phyloP scores from a whole-genome alignment of 2,113 vertebrate genomes.

The Microcebus griseorufus region DNA sequence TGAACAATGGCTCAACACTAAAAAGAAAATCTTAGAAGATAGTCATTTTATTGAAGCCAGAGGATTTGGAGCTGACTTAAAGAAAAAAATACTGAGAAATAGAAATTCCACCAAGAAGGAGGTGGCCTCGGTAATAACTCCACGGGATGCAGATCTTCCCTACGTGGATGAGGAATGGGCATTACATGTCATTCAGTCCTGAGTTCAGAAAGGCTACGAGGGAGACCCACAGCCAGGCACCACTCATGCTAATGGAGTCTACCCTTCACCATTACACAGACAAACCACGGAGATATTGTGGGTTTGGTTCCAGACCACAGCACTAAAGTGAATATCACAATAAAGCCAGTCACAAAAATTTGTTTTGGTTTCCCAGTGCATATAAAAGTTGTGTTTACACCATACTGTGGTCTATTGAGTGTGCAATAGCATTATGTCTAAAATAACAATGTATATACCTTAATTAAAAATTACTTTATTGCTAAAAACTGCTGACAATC shows the following conservation, averaged over 20 bases:
- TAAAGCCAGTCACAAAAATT: background rate
- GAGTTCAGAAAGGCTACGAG: background rate
- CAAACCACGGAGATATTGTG: background rate
- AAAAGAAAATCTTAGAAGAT: slow-evolving; percentile 59
- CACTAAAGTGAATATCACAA: background rate
- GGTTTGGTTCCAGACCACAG: background rate
- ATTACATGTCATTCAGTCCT: background rate
- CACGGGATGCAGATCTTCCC: background rate
- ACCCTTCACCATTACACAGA: background rate
- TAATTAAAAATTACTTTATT: background rate
- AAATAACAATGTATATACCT: background rate
- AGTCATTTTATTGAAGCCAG: slow-evolving; percentile 51
- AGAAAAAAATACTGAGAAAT: slow-evolving; percentile 42
- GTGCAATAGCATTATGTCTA: background rate
- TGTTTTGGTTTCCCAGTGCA: background rate
- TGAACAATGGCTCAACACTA: slow-evolving; percentile 63
- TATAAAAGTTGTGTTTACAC: background rate
- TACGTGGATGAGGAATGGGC: background rate
- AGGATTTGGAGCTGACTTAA: slow-evolving; percentile 35
- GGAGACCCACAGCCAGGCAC: background rate
- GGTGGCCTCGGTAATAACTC: background rate
- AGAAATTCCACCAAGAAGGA: background rate
- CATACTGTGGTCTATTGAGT: background rate
- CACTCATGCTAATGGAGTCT: accelerated
- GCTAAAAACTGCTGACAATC: background rate